Evolutionary conservation across 1,140 invertebrate species (phyloP).

Genomic region (Varroa destructor): DNA sequence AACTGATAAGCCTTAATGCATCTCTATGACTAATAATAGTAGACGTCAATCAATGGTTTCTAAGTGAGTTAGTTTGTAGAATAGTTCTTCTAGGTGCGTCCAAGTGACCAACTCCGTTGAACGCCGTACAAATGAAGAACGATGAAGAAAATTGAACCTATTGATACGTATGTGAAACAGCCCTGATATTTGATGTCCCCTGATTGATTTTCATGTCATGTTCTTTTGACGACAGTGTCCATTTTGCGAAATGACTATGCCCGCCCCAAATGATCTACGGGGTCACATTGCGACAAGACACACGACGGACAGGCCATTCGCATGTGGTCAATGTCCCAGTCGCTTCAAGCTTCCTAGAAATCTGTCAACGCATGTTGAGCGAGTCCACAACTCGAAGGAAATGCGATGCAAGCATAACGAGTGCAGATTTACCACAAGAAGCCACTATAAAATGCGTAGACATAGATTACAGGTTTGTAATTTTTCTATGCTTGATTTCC

Average conservation of each 20-base stretch:
- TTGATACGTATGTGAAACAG: too few species aligned
- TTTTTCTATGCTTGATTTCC: too few species aligned
- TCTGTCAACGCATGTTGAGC: conserved; percentile 9
- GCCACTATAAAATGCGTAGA: conserved; percentile 17
- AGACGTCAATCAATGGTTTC: too few species aligned
- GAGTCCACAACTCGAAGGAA: neutral
- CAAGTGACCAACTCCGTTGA: too few species aligned
- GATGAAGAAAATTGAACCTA: too few species aligned
- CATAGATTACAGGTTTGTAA: neutral
- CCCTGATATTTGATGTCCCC: too few species aligned
- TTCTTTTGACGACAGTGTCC: neutral
- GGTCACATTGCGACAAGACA: conserved; percentile 15
- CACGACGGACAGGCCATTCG: conserved; percentile 1
- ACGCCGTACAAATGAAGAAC: too few species aligned
- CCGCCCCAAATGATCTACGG: conserved; percentile 5
- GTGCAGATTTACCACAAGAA: neutral
- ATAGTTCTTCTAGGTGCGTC: too few species aligned
- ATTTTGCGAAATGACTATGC: conserved; percentile 23
- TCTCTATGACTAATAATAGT: too few species aligned
- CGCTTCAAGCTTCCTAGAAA: conserved; percentile 22
- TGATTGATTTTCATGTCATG: too few species aligned
- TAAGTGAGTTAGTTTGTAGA: too few species aligned
- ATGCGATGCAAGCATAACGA: neutral
- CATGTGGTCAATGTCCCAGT: conserved; percentile 11
- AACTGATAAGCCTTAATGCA: too few species aligned